Percentiles rank a stretch among this genome's conserved stretches.
These are phyloP conservation scores for Micromesistius poutassou DNA, from an alignment of 2,797 vertebrate species.

Conservation along the genomic window DNA sequence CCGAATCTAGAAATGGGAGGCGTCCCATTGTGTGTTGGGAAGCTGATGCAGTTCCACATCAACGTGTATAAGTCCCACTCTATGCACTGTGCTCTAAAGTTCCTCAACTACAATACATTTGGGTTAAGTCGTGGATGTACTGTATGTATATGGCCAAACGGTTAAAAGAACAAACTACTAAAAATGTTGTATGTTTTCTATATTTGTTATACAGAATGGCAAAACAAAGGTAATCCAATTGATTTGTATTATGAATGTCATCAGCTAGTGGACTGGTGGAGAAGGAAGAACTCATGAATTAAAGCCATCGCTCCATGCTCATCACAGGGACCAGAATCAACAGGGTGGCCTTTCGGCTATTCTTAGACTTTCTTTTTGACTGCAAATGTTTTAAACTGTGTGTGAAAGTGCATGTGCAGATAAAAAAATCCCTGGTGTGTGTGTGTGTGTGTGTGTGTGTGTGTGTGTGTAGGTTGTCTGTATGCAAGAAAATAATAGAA, in stretches of 20 bases:
- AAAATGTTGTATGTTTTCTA: background rate
- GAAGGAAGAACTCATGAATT: slow-evolving; percentile 33
- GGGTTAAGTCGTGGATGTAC: background rate
- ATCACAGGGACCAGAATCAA: slow-evolving; percentile 43
- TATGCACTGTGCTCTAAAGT: background rate
- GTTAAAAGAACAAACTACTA: background rate
- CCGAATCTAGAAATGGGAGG: background rate
- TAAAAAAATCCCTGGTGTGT: background rate
- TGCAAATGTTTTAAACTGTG: slow-evolving; percentile 13
- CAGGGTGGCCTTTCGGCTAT: slow-evolving; percentile 42
- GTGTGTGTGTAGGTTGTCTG: background rate
- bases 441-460: slow-evolving; percentile 12
- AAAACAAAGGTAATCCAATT: background rate
- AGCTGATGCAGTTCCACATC: background rate
- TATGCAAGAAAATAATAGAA: slow-evolving; percentile 14
- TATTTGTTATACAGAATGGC: background rate
- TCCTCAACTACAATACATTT: background rate
- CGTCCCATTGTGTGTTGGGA: background rate
- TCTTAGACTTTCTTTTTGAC: slow-evolving; percentile 49
- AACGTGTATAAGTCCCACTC: background rate
- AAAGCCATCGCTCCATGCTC: slow-evolving; percentile 12
- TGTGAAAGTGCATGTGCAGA: background rate
- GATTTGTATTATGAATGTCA: slow-evolving; percentile 15
- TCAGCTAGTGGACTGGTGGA: slow-evolving; percentile 14
- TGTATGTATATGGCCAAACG: background rate